Conservation (phyloP, 2,888 invertebrate species). For the Apodemia hepburni region DNA sequence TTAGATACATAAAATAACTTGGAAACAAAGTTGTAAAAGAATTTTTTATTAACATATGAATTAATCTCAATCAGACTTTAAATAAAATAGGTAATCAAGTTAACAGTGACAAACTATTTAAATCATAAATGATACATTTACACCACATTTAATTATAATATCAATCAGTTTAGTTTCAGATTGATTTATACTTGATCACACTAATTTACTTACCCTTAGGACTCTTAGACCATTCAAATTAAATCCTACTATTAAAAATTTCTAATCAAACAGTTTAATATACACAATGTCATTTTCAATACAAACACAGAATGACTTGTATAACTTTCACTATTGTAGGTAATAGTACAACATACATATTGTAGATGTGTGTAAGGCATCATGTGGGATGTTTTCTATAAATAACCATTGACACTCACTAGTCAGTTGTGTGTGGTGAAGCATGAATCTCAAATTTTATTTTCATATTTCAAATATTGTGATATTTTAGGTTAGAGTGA, state of each 20-base stretch:
- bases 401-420: constrained; percentile 56
- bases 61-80: no score
- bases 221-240: background rate
- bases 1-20: no score
- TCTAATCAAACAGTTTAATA: constrained; percentile 10
- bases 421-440: constrained; percentile 33
- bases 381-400: constrained; percentile 66
- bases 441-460: constrained; percentile 21
- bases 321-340: constrained; percentile 24
- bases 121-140: no score
- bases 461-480: constrained; percentile 19
- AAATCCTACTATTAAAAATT: background rate
- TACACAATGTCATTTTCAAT: constrained; percentile 17
- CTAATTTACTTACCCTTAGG: background rate
- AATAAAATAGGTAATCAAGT: no score
- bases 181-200: background rate
- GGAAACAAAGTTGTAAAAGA: no score
- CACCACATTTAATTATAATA: no score
- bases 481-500: constrained; percentile 31
- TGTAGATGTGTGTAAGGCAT: constrained; percentile 43
- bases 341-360: constrained; percentile 28
- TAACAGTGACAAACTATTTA: no score
- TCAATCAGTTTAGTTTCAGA: no score
- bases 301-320: constrained; percentile 15
- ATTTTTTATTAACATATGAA: no score